phyloP scores from a whole-genome alignment of 2,888 invertebrate species.

The Agonopterix subpropinquella region DNA sequence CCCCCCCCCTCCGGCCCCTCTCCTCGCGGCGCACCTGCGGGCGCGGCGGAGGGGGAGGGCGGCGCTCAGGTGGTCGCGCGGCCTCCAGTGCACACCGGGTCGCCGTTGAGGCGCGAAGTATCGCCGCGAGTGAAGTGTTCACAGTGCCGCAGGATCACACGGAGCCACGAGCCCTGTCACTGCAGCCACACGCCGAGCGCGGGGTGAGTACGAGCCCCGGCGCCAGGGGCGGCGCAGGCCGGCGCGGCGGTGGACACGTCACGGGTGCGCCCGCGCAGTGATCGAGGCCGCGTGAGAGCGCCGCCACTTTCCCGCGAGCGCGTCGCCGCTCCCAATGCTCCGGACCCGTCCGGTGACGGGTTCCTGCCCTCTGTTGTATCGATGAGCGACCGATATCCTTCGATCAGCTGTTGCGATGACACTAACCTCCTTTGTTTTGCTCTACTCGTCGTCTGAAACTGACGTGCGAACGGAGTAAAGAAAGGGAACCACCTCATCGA shows the following conservation, averaged over 20 bases:
- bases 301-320: too few relatives aligned
- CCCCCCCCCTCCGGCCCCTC: constrained; percentile 12
- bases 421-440: too few relatives aligned
- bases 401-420: too few relatives aligned
- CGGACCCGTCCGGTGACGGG: too few relatives aligned
- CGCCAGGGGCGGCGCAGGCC: neutral
- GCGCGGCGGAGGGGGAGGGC: constrained; percentile 3
- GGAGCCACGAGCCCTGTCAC: neutral
- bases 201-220: constrained; percentile 23
- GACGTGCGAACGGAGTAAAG: too few relatives aligned
- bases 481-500: too few relatives aligned
- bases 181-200: constrained; percentile 11
- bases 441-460: too few relatives aligned
- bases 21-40: constrained; percentile 13
- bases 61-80: constrained; percentile 27
- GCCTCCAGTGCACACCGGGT: constrained; percentile 48
- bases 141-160: too few relatives aligned
- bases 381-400: too few relatives aligned
- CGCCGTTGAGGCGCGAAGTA: constrained; percentile 54
- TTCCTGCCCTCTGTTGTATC: too few relatives aligned
- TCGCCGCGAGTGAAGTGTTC: constrained; percentile 10
- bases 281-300: too few relatives aligned
- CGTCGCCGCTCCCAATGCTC: too few relatives aligned
- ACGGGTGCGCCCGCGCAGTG: neutral
- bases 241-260: neutral